These are phyloP conservation scores for Scolopax rusticola DNA, from an alignment of 2,797 vertebrate genomes.

Conservation along the genomic window DNA sequence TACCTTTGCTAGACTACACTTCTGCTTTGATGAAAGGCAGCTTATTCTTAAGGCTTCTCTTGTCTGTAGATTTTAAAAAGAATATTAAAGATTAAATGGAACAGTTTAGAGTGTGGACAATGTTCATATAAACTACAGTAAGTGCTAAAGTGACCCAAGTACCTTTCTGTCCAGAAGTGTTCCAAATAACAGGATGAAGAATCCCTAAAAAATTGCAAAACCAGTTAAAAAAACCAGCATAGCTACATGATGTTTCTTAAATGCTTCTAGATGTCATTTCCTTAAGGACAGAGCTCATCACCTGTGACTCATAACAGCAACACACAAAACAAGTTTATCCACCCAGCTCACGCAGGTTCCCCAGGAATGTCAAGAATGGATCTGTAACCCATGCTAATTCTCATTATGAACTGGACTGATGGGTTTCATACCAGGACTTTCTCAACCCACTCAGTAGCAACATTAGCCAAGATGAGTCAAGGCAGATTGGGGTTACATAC, in stretches of 20 bases:
- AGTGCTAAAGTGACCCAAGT: not conserved
- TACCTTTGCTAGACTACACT: slow-evolving; percentile 68
- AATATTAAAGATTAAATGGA: not conserved
- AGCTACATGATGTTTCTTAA: not conserved
- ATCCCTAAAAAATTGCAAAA: slow-evolving; percentile 72
- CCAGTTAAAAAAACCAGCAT: not conserved
- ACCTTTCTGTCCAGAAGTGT: slow-evolving; percentile 83
- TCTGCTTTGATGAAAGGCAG: slow-evolving; percentile 53
- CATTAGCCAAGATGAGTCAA: not conserved
- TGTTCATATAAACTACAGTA: not conserved
- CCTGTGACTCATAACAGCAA: not conserved
- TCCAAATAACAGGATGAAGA: slow-evolving; percentile 83
- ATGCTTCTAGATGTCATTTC: not conserved
- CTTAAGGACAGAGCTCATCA: not conserved
- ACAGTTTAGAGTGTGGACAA: not conserved
- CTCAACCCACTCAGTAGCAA: not conserved
- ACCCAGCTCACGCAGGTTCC: accelerated
- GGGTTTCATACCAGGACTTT: not conserved
- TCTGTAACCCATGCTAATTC: not conserved
- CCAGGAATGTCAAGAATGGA: not conserved
- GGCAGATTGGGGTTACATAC: not conserved
- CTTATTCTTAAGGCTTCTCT: slow-evolving; percentile 75
- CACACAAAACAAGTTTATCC: not conserved
- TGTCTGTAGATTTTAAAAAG: slow-evolving; percentile 57
- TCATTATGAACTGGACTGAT: not conserved